Conservation (phyloP, 2,797 vertebrate species). For the Catostomus latipinnis region DNA sequence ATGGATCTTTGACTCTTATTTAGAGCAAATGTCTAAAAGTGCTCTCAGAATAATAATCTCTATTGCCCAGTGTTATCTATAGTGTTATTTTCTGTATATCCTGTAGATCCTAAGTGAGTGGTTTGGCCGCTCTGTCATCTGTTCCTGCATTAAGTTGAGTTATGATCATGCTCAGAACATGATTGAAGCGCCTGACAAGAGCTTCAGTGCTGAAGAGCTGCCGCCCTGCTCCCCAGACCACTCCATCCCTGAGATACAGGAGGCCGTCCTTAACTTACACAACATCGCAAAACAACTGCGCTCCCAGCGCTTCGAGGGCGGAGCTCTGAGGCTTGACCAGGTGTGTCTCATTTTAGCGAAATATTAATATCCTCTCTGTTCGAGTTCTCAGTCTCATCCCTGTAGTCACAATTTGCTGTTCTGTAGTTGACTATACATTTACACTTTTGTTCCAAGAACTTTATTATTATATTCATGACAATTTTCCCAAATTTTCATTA, state of each 20-base stretch:
- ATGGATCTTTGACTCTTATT: no score
- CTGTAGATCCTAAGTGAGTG: conserved; percentile 91
- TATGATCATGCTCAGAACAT: conserved; percentile 95
- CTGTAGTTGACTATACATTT: no score
- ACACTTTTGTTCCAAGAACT: no score
- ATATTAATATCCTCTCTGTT: no score
- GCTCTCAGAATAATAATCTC: background rate
- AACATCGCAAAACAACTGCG: conserved; percentile 85
- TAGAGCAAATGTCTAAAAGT: background rate
- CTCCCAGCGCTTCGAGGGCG: conserved; percentile 84
- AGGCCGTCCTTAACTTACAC: conserved; percentile 87
- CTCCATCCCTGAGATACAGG: conserved; percentile 82
- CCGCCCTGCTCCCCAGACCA: conserved; percentile 83
- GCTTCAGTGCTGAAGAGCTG: conserved; percentile 78
- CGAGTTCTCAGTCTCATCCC: no score
- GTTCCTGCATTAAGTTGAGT: conserved; percentile 92
- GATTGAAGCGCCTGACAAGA: conserved; percentile 85
- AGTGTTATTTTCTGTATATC: background rate
- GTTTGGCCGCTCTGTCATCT: conserved; percentile 92
- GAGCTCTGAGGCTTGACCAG: conserved; percentile 93
- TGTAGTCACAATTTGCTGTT: no score
- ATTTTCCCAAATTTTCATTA: no score
- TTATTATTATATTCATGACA: no score
- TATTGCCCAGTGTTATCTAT: background rate
- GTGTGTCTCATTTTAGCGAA: conserved; percentile 66